Evolutionary conservation across 2,888 invertebrate genomes (phyloP).

Genomic region (Alsophila aescularia): DNA sequence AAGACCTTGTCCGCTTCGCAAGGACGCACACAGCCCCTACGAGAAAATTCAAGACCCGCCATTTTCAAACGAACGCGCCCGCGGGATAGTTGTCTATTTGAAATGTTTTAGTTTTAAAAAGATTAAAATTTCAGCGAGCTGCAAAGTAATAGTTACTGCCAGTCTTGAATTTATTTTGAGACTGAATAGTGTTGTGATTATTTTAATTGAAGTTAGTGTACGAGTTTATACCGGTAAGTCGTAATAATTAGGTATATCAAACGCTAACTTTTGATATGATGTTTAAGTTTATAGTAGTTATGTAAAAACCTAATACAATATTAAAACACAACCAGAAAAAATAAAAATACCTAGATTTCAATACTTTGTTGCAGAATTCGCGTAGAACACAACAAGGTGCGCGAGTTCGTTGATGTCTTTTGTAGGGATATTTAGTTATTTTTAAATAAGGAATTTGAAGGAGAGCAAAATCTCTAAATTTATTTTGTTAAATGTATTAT

Average conservation of each 20-base stretch:
- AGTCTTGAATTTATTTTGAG: background rate
- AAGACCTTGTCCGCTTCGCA: slow-evolving; percentile 79
- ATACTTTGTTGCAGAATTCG: background rate
- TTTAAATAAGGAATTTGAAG: too few relatives aligned
- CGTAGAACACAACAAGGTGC: background rate
- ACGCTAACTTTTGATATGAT: too few relatives aligned
- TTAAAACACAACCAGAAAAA: too few relatives aligned
- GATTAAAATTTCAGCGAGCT: slow-evolving; percentile 33
- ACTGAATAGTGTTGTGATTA: slow-evolving; percentile 18
- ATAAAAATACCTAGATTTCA: background rate
- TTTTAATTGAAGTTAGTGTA: background rate
- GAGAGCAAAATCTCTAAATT: too few relatives aligned
- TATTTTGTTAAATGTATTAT: too few relatives aligned
- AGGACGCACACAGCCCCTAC: slow-evolving; percentile 77
- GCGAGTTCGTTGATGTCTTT: slow-evolving; percentile 44
- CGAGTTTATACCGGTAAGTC: slow-evolving; percentile 15
- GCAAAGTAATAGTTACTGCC: background rate
- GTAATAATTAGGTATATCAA: too few relatives aligned
- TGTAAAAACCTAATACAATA: too few relatives aligned
- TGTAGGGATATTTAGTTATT: background rate
- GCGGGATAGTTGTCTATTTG: slow-evolving; percentile 66
- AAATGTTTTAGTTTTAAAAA: slow-evolving; percentile 37
- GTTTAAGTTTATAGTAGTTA: too few relatives aligned
- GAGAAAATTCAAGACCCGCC: slow-evolving; percentile 70
- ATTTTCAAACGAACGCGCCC: slow-evolving; percentile 70